A percentile compares a stretch with the other conserved stretches of the same genome.
phyloP scores from a whole-genome alignment of 2,113 vertebrate genomes.

The Laticauda laticaudata region DNA sequence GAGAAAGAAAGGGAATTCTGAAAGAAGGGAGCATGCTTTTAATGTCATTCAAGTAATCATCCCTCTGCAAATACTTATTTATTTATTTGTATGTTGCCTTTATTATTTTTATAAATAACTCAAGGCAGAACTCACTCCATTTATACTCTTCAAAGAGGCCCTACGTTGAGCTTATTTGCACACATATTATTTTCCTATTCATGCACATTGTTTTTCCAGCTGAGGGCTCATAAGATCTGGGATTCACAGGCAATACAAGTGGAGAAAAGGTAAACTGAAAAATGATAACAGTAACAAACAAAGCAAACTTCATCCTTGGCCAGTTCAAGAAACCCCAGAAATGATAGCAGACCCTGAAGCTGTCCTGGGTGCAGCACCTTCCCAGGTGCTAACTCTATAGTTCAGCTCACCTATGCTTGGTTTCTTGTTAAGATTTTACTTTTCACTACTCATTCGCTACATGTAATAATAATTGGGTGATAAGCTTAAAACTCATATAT shows the following conservation, averaged over 20 bases:
- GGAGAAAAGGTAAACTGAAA: neutral
- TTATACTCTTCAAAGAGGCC: neutral
- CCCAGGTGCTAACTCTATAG: neutral
- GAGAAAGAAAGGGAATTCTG: neutral
- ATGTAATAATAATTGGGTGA: neutral
- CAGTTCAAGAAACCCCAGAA: neutral
- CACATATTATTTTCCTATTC: neutral
- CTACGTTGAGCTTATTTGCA: neutral
- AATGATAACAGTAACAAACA: neutral
- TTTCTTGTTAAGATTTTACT: neutral
- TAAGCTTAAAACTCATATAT: neutral
- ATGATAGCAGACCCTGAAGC: neutral
- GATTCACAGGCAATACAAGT: neutral
- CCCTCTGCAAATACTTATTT: neutral
- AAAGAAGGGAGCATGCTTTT: neutral
- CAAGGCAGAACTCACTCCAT: neutral
- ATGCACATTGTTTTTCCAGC: neutral
- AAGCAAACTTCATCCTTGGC: neutral
- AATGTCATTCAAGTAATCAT: neutral
- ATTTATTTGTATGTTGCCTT: neutral
- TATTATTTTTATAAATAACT: too few relatives aligned
- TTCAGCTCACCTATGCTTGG: neutral
- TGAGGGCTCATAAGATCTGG: neutral
- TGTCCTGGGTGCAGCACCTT: neutral
- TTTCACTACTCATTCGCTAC: neutral